Evolutionary conservation across 2,797 vertebrate genomes (phyloP).

Genomic region (Bryconaethiops microstoma): DNA sequence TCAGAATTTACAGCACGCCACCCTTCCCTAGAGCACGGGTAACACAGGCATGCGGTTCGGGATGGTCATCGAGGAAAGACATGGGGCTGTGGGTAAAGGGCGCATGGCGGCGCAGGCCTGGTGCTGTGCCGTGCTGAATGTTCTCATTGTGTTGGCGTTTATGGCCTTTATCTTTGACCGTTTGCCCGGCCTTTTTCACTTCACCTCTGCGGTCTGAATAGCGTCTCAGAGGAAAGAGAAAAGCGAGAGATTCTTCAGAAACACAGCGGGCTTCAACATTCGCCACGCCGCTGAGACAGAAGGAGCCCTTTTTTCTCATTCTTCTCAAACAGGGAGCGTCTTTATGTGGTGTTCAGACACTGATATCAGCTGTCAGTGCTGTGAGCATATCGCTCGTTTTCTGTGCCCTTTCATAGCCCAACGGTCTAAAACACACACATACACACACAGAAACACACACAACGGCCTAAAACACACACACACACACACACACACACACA

Average conservation of each 20-base stretch:
- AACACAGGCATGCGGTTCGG: no score
- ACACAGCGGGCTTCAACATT: conserved; percentile 63
- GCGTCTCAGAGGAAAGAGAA: conserved; percentile 58
- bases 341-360: conserved; percentile 40
- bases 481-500: background rate
- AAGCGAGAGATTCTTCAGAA: conserved; percentile 60
- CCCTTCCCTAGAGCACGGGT: no score
- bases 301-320: conserved; percentile 50
- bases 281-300: conserved; percentile 54
- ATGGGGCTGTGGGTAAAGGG: conserved; percentile 16
- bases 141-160: conserved; percentile 72
- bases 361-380: conserved; percentile 59
- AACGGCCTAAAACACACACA: no score
- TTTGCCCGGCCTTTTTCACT: conserved; percentile 72
- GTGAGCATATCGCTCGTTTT: conserved; percentile 50
- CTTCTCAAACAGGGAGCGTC: conserved; percentile 52
- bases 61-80: background rate
- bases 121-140: conserved; percentile 69
- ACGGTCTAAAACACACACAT: conserved; percentile 20
- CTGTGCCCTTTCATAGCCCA: conserved; percentile 57
- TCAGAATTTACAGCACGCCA: no score
- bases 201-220: conserved; percentile 70
- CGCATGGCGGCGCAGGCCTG: background rate
- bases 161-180: conserved; percentile 75
- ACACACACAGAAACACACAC: no score